Base-by-base conservation (phyloP, 2,113 vertebrate genomes). In the Xenotilapia leptura region DNA sequence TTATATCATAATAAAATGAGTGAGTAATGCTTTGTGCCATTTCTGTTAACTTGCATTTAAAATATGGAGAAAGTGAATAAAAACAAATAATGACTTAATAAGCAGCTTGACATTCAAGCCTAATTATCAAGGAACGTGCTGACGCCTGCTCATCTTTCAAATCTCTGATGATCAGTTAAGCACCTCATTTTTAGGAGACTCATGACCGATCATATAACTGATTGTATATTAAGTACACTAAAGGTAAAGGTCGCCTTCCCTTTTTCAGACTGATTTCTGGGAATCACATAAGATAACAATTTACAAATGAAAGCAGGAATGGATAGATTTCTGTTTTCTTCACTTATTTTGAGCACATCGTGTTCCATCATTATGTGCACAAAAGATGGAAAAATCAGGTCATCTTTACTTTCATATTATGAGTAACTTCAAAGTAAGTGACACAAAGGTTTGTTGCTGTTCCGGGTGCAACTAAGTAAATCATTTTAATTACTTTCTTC, bases 1-100 rank as follows among this genome's bases (percentile, higher is more conserved):
- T 85, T 91, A 68, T 89, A 90, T 89, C 79, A 80, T 85, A 93
- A 92, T 90, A 91, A 92, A 91, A 88, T 9, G 3, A 36, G 10
- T 62, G 26, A 65, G 51, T 53, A 38, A 73, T 65, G 31, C 14
- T 26, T 12, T 19, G 36, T 13, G 36, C 65, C 6, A 12, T 60
- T 45, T 85, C 3, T 89, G 33, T 65, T 77, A 68, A 31, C 9
- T 51, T 31, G 3, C 19, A 17, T 38, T 9, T 65, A 6, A 54
- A n/a, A 14, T 47, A 13, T 4, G 13, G 40, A 73, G 4, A 33
- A 75, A 21, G 13, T 12, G 42, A 17, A 33, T 28, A 10, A 82
- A 62, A 62, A 17, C 9, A 53, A 9, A 47, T 6, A 65, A 28
- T 15, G 6, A 4, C 54, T 10, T 68, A 49, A 81, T 17, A 26